These are phyloP conservation scores for Macaca nemestrina DNA, from an alignment of 2,113 vertebrate genomes.

Conservation along the genomic window DNA sequence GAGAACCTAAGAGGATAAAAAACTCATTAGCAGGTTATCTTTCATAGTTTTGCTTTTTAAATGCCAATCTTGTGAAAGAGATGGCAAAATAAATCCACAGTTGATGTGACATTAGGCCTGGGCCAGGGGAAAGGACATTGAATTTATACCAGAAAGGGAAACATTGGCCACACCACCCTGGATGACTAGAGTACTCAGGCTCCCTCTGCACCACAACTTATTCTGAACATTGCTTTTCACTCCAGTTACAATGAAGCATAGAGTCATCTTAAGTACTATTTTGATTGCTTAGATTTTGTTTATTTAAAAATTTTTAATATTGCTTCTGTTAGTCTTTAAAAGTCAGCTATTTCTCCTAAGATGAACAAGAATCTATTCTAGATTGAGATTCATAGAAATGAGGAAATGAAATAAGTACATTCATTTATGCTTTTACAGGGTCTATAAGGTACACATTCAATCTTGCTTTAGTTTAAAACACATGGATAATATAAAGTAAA, in stretches of 20 bases:
- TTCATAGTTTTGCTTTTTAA: background rate
- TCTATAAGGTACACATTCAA: background rate
- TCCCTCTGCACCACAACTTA: background rate
- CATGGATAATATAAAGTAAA: background rate
- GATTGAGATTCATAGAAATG: background rate
- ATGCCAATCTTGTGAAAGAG: background rate
- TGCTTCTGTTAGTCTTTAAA: background rate
- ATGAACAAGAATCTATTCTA: background rate
- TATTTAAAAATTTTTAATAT: background rate
- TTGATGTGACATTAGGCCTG: background rate
- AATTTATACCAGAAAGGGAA: background rate
- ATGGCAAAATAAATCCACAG: background rate
- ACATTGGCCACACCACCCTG: background rate
- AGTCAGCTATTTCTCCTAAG: background rate
- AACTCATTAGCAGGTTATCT: constrained; percentile 28
- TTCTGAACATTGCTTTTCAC: background rate
- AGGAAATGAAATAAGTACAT: background rate
- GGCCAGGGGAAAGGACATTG: background rate
- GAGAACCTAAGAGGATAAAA: background rate
- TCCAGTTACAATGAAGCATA: background rate
- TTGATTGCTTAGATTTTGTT: background rate
- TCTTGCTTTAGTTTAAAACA: background rate
- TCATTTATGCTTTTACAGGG: background rate
- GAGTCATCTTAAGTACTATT: background rate
- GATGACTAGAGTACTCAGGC: background rate